Conservation (phyloP, 2,888 invertebrate genomes). For the Monoplex corrugatus region DNA sequence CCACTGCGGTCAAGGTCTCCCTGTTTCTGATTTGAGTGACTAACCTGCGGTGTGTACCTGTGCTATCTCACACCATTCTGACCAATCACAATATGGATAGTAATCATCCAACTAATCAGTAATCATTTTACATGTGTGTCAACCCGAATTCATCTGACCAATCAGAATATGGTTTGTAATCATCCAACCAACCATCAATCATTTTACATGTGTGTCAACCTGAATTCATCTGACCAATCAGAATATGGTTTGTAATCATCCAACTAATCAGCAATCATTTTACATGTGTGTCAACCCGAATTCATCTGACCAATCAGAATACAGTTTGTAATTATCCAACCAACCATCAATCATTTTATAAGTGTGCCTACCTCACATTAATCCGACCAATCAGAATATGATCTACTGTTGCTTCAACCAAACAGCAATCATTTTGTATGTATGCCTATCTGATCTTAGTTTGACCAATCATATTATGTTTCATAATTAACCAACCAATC, state of each 20-base stretch:
- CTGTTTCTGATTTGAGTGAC: too few relatives aligned
- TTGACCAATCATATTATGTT: neutral
- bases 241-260: constrained; percentile 74
- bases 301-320: constrained; percentile 81
- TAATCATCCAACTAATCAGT: too few relatives aligned
- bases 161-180: neutral
- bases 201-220: constrained; percentile 70
- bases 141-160: neutral
- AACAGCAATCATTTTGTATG: too few relatives aligned
- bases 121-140: too few relatives aligned
- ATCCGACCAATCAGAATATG: constrained; percentile 81
- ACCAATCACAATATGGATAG: too few relatives aligned
- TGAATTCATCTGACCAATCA: constrained; percentile 81
- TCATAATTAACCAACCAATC: neutral
- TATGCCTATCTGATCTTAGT: neutral
- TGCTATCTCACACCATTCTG: too few relatives aligned
- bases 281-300: constrained; percentile 72
- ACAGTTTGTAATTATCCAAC: too few relatives aligned
- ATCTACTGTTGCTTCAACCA: too few relatives aligned
- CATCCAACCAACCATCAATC: neutral
- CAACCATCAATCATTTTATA: too few relatives aligned
- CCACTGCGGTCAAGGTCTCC: too few relatives aligned
- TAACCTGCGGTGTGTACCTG: too few relatives aligned
- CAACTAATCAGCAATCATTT: neutral
- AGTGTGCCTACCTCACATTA: constrained; percentile 75